phyloP scores from a whole-genome alignment of 2,888 invertebrate species.

The Cecidostiba fungosa region DNA sequence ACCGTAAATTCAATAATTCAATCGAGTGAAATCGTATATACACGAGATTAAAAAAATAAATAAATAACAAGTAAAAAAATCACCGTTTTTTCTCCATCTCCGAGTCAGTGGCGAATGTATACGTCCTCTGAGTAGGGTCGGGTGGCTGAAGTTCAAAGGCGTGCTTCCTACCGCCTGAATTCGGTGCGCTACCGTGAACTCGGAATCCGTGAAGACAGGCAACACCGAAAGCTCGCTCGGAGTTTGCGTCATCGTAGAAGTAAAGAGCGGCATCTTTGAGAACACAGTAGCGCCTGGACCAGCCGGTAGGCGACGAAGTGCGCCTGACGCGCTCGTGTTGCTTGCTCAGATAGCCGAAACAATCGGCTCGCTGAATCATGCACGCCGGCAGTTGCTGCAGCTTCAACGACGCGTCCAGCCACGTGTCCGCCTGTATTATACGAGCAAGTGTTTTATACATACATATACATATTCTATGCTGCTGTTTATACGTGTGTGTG shows the following conservation, averaged over 20 bases:
- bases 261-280: conserved; percentile 97
- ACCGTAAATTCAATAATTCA: too few relatives aligned
- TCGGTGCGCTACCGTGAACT: conserved; percentile 90
- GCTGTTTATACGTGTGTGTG: neutral
- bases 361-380: conserved; percentile 91
- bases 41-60: neutral
- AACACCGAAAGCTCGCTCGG: conserved; percentile 94
- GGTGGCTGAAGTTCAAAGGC: conserved; percentile 96
- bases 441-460: neutral
- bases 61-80: conserved; percentile 33
- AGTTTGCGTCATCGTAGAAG: conserved; percentile 94
- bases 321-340: conserved; percentile 81
- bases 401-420: conserved; percentile 89
- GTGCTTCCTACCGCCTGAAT: conserved; percentile 91
- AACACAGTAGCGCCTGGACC: conserved; percentile 96
- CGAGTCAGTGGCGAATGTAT: conserved; percentile 95
- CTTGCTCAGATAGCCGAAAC: conserved; percentile 95
- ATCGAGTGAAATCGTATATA: neutral
- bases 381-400: conserved; percentile 91
- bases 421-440: conserved; percentile 82
- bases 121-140: conserved; percentile 92
- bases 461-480: neutral
- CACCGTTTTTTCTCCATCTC: conserved; percentile 97
- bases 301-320: conserved; percentile 92
- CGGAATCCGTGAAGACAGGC: conserved; percentile 96